Evolutionary conservation across 2,113 vertebrate species (phyloP).

Genomic region (Aegotheles bennettii): DNA sequence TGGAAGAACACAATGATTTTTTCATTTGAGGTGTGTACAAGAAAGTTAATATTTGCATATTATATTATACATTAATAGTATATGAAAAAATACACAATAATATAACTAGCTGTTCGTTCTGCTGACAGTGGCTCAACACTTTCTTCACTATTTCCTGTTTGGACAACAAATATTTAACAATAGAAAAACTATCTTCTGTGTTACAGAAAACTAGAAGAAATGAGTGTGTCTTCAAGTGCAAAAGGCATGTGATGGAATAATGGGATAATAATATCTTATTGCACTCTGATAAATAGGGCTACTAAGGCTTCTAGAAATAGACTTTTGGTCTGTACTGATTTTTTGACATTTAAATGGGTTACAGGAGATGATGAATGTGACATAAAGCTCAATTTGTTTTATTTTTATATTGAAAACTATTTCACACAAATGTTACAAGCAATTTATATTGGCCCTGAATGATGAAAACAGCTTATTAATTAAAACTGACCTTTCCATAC

Average conservation of each 20-base stretch:
- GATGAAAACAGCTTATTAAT: conserved; percentile 66
- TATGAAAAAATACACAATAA: not conserved
- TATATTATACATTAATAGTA: not conserved
- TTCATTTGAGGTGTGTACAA: not conserved
- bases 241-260: conserved; percentile 52
- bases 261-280: conserved; percentile 64
- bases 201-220: conserved; percentile 3
- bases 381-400: conserved; percentile 67
- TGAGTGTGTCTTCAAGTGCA: not conserved
- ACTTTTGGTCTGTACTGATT: conserved; percentile 33
- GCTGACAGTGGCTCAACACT: not conserved
- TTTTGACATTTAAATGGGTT: conserved; percentile 70
- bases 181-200: conserved; percentile 9
- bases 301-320: conserved; percentile 53
- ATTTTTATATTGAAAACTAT: conserved; percentile 67
- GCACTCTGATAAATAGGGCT: conserved; percentile 64
- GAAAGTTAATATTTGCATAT: not conserved
- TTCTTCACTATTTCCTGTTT: not conserved
- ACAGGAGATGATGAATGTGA: conserved; percentile 48
- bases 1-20: not conserved
- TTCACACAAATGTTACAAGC: conserved; percentile 58
- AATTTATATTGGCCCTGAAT: conserved; percentile 58
- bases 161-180: conserved; percentile 41
- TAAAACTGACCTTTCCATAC: conserved; percentile 62
- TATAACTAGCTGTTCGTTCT: not conserved